phyloP scores from a whole-genome alignment of 1,140 invertebrate genomes.

The Zaprionus capensis region DNA sequence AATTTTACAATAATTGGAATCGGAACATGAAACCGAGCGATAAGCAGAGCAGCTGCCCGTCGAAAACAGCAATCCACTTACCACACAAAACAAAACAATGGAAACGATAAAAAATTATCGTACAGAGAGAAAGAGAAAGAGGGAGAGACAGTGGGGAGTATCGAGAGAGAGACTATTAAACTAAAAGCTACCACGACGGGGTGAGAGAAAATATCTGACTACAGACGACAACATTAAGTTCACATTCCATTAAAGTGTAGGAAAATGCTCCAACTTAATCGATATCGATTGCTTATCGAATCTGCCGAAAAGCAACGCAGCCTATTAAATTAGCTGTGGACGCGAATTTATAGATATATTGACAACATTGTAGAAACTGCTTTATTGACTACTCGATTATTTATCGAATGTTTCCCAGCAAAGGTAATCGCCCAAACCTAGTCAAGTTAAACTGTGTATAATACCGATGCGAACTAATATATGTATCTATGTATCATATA shows the following conservation, averaged over 20 bases:
- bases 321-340: background rate
- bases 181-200: background rate
- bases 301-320: too few relatives aligned
- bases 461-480: too few relatives aligned
- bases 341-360: too few relatives aligned
- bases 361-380: too few relatives aligned
- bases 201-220: background rate
- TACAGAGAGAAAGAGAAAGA: slow-evolving; percentile 5
- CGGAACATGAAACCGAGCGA: background rate
- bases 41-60: background rate
- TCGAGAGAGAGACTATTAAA: background rate
- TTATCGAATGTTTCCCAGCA: too few relatives aligned
- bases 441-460: too few relatives aligned
- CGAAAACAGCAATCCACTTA: background rate
- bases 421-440: too few relatives aligned
- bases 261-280: background rate
- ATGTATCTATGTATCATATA: too few relatives aligned
- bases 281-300: background rate
- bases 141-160: background rate
- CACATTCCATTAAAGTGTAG: background rate
- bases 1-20: background rate
- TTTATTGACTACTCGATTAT: too few relatives aligned
- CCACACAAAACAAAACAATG: slow-evolving; percentile 1
- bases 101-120: slow-evolving; percentile 15
- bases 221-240: background rate